Conservation (phyloP, 1,140 invertebrate species). For the Brachionus plicatilis region DNA sequence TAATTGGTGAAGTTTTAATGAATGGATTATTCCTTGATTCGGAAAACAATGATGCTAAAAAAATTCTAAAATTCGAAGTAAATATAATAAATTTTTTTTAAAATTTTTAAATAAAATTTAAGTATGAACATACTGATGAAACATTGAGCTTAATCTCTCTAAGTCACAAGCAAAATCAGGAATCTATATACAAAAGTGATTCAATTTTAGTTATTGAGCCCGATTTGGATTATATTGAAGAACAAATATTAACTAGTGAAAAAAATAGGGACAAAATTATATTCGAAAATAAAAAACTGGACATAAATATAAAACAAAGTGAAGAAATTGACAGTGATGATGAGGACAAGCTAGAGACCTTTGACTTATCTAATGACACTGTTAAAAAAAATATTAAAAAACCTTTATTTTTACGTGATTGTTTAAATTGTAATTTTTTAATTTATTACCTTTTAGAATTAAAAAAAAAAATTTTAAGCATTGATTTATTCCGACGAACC, state of each 20-base stretch:
- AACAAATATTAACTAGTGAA: not conserved
- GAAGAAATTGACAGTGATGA: not conserved
- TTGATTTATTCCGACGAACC: slow-evolving; percentile 3
- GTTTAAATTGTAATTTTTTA: not conserved
- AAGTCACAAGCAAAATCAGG: not conserved
- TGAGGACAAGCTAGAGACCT: not conserved
- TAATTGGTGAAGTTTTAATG: slow-evolving; percentile 5
- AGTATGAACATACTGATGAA: slow-evolving; percentile 19
- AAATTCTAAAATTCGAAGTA: slow-evolving; percentile 24
- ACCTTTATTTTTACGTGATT: slow-evolving; percentile 17
- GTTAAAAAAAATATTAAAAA: not conserved
- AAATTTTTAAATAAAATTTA: not conserved
- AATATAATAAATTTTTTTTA: not conserved
- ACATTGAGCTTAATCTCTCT: not conserved
- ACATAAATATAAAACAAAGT: slow-evolving; percentile 3
- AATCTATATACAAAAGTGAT: not conserved
- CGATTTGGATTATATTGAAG: not conserved
- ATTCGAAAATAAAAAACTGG: slow-evolving; percentile 13
- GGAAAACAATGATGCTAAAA: not conserved
- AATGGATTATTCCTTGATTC: not conserved
- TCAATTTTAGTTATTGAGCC: not conserved
- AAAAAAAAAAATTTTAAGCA: not conserved
- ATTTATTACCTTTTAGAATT: not conserved
- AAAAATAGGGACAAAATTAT: slow-evolving; percentile 1
- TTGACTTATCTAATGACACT: slow-evolving; percentile 8